Conservation (phyloP, 1,140 invertebrate species). For the Apocrypta bakeri region DNA sequence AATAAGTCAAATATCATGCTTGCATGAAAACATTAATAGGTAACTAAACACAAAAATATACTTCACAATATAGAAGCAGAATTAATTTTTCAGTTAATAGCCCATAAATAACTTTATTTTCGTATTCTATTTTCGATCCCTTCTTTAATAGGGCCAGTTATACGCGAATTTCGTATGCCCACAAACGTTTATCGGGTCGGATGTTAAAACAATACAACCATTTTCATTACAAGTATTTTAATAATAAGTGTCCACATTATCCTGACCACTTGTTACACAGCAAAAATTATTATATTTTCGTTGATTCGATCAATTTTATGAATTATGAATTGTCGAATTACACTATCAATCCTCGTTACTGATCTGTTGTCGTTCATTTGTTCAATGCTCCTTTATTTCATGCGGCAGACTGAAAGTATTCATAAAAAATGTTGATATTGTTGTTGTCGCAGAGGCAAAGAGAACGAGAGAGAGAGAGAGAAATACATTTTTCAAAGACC, state of each 20-base stretch:
- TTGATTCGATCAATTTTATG: not conserved
- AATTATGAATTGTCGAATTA: constrained; percentile 28
- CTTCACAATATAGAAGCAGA: too few species aligned
- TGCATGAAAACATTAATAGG: too few species aligned
- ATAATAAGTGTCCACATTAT: not conserved
- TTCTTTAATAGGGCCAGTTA: too few species aligned
- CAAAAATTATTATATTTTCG: constrained; percentile 32
- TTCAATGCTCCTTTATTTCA: not conserved
- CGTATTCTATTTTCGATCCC: too few species aligned
- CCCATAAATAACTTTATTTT: too few species aligned
- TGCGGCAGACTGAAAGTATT: not conserved
- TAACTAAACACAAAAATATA: too few species aligned
- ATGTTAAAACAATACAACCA: too few species aligned
- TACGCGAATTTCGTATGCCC: too few species aligned
- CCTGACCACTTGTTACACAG: constrained; percentile 21
- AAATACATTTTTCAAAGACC: not conserved
- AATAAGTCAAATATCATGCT: not conserved
- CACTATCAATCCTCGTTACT: not conserved
- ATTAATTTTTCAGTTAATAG: too few species aligned
- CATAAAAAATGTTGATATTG: constrained; percentile 1
- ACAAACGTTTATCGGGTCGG: too few species aligned
- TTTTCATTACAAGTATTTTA: not conserved
- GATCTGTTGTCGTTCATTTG: not conserved
- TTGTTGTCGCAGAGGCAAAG: too few species aligned
- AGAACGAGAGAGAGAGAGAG: not conserved